phyloP scores from a whole-genome alignment of 1,140 invertebrate species.

The Himalopsyche phryganea region DNA sequence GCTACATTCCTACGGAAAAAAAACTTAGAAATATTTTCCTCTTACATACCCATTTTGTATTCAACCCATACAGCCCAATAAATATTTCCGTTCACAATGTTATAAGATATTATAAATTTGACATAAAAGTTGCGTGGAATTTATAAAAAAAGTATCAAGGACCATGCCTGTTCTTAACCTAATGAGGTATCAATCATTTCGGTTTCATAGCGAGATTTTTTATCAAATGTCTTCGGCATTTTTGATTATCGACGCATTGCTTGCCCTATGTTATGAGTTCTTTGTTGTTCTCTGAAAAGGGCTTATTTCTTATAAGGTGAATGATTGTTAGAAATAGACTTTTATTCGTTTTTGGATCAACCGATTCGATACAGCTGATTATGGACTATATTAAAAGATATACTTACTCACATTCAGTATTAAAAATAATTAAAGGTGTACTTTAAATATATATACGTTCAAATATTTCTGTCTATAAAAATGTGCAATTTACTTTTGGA shows the following conservation, averaged over 20 bases:
- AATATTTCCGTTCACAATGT: slow-evolving; percentile 4
- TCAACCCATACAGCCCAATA: slow-evolving; percentile 10
- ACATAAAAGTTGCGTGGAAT: background rate
- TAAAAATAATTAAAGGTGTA: too few relatives aligned
- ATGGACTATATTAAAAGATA: background rate
- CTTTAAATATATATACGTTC: too few relatives aligned
- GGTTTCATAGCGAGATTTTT: slow-evolving; percentile 11
- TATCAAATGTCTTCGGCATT: slow-evolving; percentile 18
- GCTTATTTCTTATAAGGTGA: background rate
- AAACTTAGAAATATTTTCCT: background rate
- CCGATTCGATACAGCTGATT: slow-evolving; percentile 24
- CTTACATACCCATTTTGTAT: background rate
- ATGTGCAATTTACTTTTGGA: too few relatives aligned
- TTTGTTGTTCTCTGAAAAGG: slow-evolving; percentile 21
- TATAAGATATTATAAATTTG: background rate
- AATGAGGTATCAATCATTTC: slow-evolving; percentile 27
- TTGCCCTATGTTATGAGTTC: background rate
- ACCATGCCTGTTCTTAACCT: slow-evolving; percentile 2
- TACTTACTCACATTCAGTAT: too few relatives aligned
- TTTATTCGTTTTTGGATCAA: slow-evolving; percentile 22
- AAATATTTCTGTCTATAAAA: too few relatives aligned
- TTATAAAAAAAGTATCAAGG: background rate
- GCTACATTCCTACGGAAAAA: background rate
- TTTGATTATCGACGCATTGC: slow-evolving; percentile 24
- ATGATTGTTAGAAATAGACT: background rate